These are phyloP conservation scores for Eupithecia subumbrata DNA, from an alignment of 2,888 invertebrate species.

Conservation along the genomic window DNA sequence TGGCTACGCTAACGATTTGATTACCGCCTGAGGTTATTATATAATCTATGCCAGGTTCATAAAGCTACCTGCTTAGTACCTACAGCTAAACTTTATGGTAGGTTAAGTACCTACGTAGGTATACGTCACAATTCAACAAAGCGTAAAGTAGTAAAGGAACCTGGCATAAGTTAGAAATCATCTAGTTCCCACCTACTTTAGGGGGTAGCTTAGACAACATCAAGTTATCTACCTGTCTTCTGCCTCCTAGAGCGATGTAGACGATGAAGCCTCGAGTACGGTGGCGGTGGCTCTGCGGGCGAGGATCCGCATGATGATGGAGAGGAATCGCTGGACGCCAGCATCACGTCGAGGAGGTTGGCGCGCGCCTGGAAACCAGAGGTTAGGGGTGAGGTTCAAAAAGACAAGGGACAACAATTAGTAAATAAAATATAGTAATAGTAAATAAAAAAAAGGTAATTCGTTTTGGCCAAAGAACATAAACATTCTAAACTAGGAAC, in stretches of 20 bases:
- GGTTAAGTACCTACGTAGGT: background rate
- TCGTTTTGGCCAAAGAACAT: too few relatives aligned
- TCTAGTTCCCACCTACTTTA: background rate
- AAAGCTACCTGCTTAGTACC: too few relatives aligned
- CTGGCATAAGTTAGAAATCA: background rate
- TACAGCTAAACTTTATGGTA: too few relatives aligned
- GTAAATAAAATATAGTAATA: too few relatives aligned
- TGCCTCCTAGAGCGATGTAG: conserved; percentile 89
- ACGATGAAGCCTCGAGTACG: conserved; percentile 87
- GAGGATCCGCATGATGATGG: conserved; percentile 88
- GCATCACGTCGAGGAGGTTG: conserved; percentile 90
- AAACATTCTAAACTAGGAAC: too few relatives aligned
- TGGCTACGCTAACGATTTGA: background rate
- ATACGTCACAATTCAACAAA: background rate
- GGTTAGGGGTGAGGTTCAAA: background rate
- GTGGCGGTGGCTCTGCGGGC: conserved; percentile 76
- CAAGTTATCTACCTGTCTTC: conserved; percentile 86
- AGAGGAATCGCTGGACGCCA: conserved; percentile 89
- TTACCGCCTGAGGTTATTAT: background rate
- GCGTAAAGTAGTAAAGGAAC: background rate
- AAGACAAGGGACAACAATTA: too few relatives aligned
- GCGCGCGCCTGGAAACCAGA: conserved; percentile 86
- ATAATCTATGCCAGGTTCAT: background rate
- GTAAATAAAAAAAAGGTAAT: too few relatives aligned
- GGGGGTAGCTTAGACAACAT: background rate